Evolutionary conservation across 2,888 invertebrate species (phyloP), one percentile per base, ranked within the genome.

Genomic region (Lepidocyrtoides sp.): DNA sequence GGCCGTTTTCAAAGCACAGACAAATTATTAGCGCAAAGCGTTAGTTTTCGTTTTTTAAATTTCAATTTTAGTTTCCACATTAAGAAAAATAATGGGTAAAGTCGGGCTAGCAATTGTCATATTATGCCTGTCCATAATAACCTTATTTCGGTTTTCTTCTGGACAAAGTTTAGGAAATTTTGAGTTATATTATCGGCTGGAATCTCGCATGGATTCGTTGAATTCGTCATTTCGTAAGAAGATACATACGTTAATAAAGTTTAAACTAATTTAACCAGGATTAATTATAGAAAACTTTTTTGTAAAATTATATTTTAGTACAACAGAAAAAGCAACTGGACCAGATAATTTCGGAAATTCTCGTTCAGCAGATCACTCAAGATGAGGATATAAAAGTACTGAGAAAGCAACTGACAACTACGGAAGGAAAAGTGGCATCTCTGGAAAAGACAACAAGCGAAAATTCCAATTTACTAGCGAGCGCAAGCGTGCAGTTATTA

Each of bases 251-350:
- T n/a, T n/a, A n/a, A 57, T 20, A 51, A 51, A 10, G n/a, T 3
- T 20, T 20, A 57, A 20, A 23, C 60, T n/a, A 51, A 51, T 51
- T 8, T 51, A 51, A 4, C 17, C 14, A 51, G 4, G 4, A 7
- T 8, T 41, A 4, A 8, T 41, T 41, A 41, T 41, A 8, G 8
- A 8, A 2, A 44, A 44, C 17, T 0, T 54, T 54, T 54, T 54
- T 14, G 41, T 41, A 7, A 7, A 41, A 75, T 51, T 51, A 26
- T 29, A n/a, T 29, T 3, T 2, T 36, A 82, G 81, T 2, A 2
- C 29, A 82, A 17, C 82, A 82, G 3, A 60, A 82, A 41, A 82
- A 44, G 26, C 82, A 82, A 82, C 60, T 82, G n/a, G 57, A 81
- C 32, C 7, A 3, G 4, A 57, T 81, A 8, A 14, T 32, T 1